Conservation (phyloP, 2,797 vertebrate genomes). For the Australoheros facetus region DNA sequence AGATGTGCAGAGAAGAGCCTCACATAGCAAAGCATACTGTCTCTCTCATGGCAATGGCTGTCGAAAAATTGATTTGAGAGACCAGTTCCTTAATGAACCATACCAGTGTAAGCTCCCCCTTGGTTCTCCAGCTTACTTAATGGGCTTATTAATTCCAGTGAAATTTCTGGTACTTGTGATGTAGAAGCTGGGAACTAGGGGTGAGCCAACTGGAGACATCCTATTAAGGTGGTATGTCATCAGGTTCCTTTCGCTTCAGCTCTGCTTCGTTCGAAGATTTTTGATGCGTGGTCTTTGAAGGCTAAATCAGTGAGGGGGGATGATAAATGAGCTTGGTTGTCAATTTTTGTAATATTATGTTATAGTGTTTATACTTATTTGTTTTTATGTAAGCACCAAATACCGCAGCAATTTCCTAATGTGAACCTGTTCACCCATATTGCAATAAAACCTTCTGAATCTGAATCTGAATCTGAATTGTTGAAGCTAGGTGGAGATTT, state of each 20-base stretch:
- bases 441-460: too few species aligned
- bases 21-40: not conserved
- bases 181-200: slow-evolving; percentile 17
- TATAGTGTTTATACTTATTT: too few species aligned
- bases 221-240: slow-evolving; percentile 50
- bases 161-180: slow-evolving; percentile 17
- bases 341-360: not conserved
- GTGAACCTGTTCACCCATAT: too few species aligned
- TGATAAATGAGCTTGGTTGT: slow-evolving; percentile 14
- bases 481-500: not conserved
- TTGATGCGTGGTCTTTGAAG: slow-evolving; percentile 12
- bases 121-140: slow-evolving; percentile 20
- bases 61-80: not conserved
- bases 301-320: not conserved
- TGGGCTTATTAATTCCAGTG: slow-evolving; percentile 36
- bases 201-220: slow-evolving; percentile 51
- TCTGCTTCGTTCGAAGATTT: slow-evolving; percentile 39
- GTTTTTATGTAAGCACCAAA: too few species aligned
- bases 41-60: not conserved
- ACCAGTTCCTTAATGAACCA: not conserved
- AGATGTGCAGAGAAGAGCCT: not conserved
- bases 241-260: slow-evolving; percentile 38
- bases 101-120: slow-evolving; percentile 8
- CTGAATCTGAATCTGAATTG: too few species aligned
- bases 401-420: too few species aligned